Percentiles rank a stretch among this genome's conserved stretches.
Conservation (phyloP, 2,113 vertebrate species). For the Cryptomyrus ogoouensis region DNA sequence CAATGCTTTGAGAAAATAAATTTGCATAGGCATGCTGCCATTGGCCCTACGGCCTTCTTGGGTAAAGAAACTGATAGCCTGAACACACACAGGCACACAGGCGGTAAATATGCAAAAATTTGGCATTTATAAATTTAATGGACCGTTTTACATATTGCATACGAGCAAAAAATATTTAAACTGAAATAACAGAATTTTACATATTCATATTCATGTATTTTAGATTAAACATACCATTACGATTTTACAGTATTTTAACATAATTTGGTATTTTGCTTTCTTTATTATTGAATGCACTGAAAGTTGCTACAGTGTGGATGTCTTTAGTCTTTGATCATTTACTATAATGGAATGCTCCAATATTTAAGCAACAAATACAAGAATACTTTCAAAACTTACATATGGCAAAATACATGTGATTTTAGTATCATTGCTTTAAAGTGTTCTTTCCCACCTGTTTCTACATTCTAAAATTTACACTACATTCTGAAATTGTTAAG, state of each 20-base stretch:
- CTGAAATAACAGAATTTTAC: background rate
- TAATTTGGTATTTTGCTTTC: background rate
- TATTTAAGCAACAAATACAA: background rate
- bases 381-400: background rate
- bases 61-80: slow-evolving; percentile 10
- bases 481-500: background rate
- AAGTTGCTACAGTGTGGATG: background rate
- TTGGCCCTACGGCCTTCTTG: background rate
- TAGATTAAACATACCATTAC: background rate
- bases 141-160: background rate
- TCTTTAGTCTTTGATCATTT: background rate
- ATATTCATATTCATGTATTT: background rate
- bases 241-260: background rate
- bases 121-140: slow-evolving; percentile 7
- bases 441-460: background rate
- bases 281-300: background rate
- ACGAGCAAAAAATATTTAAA: background rate
- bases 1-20: background rate
- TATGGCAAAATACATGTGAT: background rate
- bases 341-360: background rate
- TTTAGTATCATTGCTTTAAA: background rate
- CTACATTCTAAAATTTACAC: background rate
- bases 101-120: slow-evolving; percentile 1
- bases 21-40: background rate
- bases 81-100: background rate